Base-by-base conservation (phyloP, 2,888 invertebrate species). In the Noctua comes region DNA sequence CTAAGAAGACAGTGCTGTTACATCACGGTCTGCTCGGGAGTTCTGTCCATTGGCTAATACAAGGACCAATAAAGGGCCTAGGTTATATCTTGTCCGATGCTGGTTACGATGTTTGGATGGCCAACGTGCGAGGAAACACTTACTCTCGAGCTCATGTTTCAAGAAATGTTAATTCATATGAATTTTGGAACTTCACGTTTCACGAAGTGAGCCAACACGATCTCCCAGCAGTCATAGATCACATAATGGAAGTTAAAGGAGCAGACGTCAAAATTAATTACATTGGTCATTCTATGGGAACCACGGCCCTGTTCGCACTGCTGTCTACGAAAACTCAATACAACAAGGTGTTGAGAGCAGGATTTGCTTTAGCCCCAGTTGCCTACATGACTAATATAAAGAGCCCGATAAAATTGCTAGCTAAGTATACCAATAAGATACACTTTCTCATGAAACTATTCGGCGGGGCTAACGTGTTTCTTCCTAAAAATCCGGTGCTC, bases 201-300 rank as follows among this genome's bases (percentile, higher is more conserved):
- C 98, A 99, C 90, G 99, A 99, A 94, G 98, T 99, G 96, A 99
- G 98, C 0, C 93, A 97, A 57, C 97, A 98, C 91, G 99, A 99
- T 95, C 92, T 99, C 75, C 99, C 99, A 16, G 98, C 99, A 0
- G 98, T 97, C 88, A 97, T 99, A 78, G 98, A 99, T 92, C 98
- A 98, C 82, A 95, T 97, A 21, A 95, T 95, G 93, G 93, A 93
- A 4, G 66, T 91, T 5, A 97, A 97, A 87, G 94, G 95, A 51
- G 93, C 93, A 92, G 94, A 95, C 69, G 90, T 92, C 0, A 96
- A 97, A 88, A 95, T 97, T 73, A 97, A 97, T 88, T 99, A 99
- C 93, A 96, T 99, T 64, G 99, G 99, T 0, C 99, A 99, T 94
- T 99, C 99, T 0, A 99, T 99, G 98, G 99, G 99, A 1, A 98